These are phyloP conservation scores for Littorina saxatilis DNA, from an alignment of 1,140 invertebrate species.

Conservation along the genomic window DNA sequence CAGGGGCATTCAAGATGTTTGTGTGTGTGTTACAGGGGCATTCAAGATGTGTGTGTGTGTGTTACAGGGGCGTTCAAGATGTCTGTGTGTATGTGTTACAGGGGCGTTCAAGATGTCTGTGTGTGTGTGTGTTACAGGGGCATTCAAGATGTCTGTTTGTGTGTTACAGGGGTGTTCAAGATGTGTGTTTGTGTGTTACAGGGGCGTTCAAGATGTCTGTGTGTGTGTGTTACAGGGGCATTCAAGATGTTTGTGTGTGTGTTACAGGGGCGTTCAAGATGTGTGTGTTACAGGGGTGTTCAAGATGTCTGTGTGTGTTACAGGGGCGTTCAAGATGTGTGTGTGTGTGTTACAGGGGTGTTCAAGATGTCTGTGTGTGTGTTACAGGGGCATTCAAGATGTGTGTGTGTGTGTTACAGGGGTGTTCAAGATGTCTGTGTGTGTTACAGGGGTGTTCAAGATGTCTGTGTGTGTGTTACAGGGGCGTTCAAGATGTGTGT, in stretches of 20 bases:
- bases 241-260: neutral
- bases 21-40: neutral
- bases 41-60: neutral
- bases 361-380: neutral
- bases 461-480: neutral
- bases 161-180: neutral
- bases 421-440: too few relatives aligned
- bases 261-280: neutral
- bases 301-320: constrained; percentile 34
- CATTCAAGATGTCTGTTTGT: too few relatives aligned
- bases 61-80: neutral
- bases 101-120: too few relatives aligned
- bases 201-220: neutral
- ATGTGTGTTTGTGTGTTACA: neutral
- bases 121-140: constrained; percentile 42
- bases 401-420: too few relatives aligned
- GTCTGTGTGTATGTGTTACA: constrained; percentile 24
- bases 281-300: too few relatives aligned
- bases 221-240: neutral
- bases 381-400: constrained; percentile 39
- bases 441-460: neutral
- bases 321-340: constrained; percentile 91
- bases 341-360: too few relatives aligned
- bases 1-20: neutral
- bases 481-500: neutral